These are phyloP conservation scores for Malacosoma neustria DNA, from an alignment of 2,888 invertebrate genomes.

Conservation along the genomic window DNA sequence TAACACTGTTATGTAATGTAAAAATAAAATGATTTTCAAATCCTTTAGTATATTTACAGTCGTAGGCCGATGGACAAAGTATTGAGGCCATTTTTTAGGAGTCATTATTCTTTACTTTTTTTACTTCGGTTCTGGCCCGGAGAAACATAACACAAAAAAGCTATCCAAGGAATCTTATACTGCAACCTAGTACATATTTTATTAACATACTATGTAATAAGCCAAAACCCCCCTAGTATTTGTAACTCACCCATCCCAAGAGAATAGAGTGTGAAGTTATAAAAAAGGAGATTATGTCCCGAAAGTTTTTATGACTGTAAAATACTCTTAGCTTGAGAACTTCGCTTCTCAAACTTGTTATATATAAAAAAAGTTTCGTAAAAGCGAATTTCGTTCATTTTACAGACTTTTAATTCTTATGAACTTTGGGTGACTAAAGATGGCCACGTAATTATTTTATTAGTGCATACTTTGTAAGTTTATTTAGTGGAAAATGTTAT, in stretches of 20 bases:
- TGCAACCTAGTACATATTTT: no score
- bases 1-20: no score
- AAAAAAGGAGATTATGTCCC: not conserved
- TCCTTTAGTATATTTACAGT: no score
- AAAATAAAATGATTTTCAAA: no score
- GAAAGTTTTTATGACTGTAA: not conserved
- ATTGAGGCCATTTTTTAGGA: no score
- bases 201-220: no score
- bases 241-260: not conserved
- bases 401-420: not conserved
- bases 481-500: not conserved
- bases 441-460: not conserved
- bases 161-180: no score
- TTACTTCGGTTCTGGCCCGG: no score
- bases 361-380: not conserved
- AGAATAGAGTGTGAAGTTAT: constrained; percentile 1
- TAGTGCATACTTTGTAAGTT: not conserved
- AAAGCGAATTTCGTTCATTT: not conserved
- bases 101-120: no score
- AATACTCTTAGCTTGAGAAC: not conserved
- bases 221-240: not conserved
- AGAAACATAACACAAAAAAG: no score
- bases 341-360: not conserved
- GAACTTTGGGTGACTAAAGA: not conserved
- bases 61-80: no score